Percentiles rank a stretch among this genome's conserved stretches.
These are phyloP conservation scores for Ctena decussata DNA, from an alignment of 2,888 invertebrate species.

Conservation along the genomic window DNA sequence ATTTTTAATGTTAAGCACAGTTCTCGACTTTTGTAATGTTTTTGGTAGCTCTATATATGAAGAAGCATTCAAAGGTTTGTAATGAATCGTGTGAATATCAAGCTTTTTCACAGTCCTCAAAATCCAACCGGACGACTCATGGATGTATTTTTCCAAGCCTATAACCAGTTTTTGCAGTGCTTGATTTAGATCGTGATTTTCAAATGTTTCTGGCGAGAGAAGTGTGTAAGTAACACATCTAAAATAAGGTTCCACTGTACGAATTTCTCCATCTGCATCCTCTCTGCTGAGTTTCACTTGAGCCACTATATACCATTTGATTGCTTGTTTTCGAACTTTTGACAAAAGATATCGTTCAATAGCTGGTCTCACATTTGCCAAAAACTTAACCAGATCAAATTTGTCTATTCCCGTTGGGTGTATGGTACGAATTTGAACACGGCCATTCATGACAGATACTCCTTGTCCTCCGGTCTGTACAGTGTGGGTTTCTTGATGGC, in stretches of 20 bases:
- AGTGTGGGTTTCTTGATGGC: neutral
- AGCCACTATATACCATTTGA: conserved; percentile 51
- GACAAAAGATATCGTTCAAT: neutral
- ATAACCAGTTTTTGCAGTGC: conserved; percentile 41
- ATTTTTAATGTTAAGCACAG: conserved; percentile 38
- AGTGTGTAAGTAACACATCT: conserved; percentile 34
- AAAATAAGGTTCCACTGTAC: conserved; percentile 29
- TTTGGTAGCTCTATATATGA: conserved; percentile 33
- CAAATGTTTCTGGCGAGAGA: neutral
- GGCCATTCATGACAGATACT: neutral
- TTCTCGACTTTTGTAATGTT: conserved; percentile 10
- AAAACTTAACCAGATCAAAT: conserved; percentile 5
- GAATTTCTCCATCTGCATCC: conserved; percentile 22
- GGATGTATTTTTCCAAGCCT: conserved; percentile 39
- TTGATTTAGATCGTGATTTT: conserved; percentile 40
- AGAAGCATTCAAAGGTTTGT: conserved; percentile 35
- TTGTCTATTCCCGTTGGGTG: neutral
- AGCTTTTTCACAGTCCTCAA: conserved; percentile 31
- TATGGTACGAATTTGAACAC: neutral
- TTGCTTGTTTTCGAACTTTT: neutral
- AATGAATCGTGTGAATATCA: conserved; percentile 42
- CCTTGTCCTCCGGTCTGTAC: neutral
- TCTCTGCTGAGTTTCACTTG: conserved; percentile 54
- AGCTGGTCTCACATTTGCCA: neutral
- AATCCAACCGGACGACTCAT: conserved; percentile 39